Percentiles rank a stretch among this genome's conserved stretches.
These are phyloP conservation scores for Onychomys leucogaster DNA, from an alignment of 2,797 vertebrate species.

Conservation along the genomic window DNA sequence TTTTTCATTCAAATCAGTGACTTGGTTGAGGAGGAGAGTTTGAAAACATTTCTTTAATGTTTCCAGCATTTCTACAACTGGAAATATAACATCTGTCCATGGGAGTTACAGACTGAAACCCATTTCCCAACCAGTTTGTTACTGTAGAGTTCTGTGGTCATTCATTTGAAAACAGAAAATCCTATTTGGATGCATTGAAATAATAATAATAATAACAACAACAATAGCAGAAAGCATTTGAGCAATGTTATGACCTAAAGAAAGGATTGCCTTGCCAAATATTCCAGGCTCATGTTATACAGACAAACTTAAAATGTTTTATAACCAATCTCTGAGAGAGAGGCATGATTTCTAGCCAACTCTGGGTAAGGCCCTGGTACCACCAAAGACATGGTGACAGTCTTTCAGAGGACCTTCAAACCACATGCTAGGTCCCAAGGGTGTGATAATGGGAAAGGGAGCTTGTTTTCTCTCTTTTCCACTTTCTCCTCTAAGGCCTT, in stretches of 20 bases:
- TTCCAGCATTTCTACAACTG: conserved; percentile 76
- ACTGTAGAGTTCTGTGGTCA: conserved; percentile 36
- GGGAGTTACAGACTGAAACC: conserved; percentile 69
- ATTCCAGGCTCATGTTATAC: not conserved
- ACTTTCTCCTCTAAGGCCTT: not conserved
- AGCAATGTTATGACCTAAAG: conserved; percentile 62
- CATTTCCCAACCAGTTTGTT: conserved; percentile 56
- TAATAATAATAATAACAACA: not conserved
- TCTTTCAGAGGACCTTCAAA: conserved; percentile 20
- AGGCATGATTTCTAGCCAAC: not conserved
- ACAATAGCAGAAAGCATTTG: conserved; percentile 14
- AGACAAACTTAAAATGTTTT: conserved; percentile 22
- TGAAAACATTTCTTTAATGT: conserved; percentile 80
- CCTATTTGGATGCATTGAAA: conserved; percentile 28
- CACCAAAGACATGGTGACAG: not conserved
- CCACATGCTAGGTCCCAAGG: not conserved
- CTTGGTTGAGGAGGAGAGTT: conserved; percentile 75
- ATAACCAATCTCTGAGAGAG: not conserved
- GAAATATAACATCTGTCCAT: conserved; percentile 70
- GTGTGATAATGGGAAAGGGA: not conserved
- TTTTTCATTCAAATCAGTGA: conserved; percentile 69
- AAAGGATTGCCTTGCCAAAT: conserved; percentile 16
- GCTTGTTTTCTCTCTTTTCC: not conserved
- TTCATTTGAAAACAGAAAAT: conserved; percentile 68
- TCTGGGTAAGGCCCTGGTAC: not conserved